Percentiles rank a stretch among this genome's conserved stretches.
These are phyloP conservation scores for Phortica magna DNA, from an alignment of 2,888 invertebrate genomes.

Conservation along the genomic window DNA sequence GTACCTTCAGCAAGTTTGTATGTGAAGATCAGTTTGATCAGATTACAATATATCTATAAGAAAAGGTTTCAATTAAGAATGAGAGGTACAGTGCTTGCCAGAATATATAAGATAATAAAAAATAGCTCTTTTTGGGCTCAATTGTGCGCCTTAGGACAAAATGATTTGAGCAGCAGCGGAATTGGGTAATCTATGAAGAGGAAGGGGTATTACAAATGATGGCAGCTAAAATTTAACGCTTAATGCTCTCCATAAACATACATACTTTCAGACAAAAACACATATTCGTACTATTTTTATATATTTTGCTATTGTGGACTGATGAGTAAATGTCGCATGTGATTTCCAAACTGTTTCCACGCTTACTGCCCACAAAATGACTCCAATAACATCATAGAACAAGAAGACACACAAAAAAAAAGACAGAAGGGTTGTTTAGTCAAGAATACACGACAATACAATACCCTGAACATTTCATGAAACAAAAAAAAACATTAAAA, in stretches of 20 bases:
- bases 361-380: slow-evolving; percentile 76
- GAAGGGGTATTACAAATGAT: background rate
- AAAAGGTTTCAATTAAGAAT: too few species aligned
- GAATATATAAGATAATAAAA: too few species aligned
- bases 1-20: too few species aligned
- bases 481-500: too few species aligned
- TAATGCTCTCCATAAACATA: slow-evolving; percentile 57
- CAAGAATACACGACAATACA: background rate
- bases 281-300: background rate
- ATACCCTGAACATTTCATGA: too few species aligned
- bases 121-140: too few species aligned
- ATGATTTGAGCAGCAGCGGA: too few species aligned
- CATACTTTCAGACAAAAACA: background rate
- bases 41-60: too few species aligned
- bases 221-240: slow-evolving; percentile 62
- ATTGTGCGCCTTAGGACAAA: too few species aligned
- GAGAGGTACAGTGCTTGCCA: too few species aligned
- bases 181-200: background rate
- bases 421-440: background rate
- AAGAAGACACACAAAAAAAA: background rate
- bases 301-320: slow-evolving; percentile 12
- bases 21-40: too few species aligned
- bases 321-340: slow-evolving; percentile 75
- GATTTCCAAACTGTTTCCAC: slow-evolving; percentile 78
- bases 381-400: background rate